These are phyloP conservation scores for Chrosomus eos DNA, from an alignment of 2,797 vertebrate species.

Conservation along the genomic window DNA sequence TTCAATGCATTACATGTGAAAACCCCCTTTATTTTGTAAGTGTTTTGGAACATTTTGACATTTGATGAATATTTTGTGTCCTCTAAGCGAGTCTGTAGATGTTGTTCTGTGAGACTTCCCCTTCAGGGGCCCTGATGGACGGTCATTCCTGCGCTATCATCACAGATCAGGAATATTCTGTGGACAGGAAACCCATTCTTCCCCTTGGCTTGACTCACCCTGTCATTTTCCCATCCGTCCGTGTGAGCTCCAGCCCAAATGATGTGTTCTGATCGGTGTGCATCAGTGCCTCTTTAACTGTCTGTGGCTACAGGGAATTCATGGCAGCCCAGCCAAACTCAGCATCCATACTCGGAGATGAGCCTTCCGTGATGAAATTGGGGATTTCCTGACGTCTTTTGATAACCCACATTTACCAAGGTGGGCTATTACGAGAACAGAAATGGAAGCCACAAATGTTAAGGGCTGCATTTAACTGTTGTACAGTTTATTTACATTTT, in stretches of 20 bases:
- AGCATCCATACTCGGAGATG: constrained; percentile 58
- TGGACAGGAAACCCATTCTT: constrained; percentile 58
- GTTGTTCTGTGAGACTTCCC: constrained; percentile 16
- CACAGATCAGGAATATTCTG: constrained; percentile 42
- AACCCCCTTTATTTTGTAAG: not conserved
- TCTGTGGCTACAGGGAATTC: constrained; percentile 60
- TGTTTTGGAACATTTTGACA: not conserved
- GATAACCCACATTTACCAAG: constrained; percentile 53
- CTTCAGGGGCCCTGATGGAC: not conserved
- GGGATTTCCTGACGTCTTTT: constrained; percentile 58
- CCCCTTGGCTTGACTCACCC: constrained; percentile 58
- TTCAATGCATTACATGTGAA: not conserved
- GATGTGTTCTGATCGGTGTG: constrained; percentile 51
- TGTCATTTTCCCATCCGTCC: constrained; percentile 56
- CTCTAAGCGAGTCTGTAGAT: not conserved
- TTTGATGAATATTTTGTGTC: not conserved
- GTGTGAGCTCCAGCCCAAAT: constrained; percentile 54
- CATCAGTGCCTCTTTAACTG: constrained; percentile 56
- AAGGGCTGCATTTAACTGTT: constrained; percentile 26
- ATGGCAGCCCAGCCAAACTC: constrained; percentile 51
- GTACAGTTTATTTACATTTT: not conserved
- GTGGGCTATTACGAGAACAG: constrained; percentile 27
- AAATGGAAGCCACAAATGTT: constrained; percentile 22
- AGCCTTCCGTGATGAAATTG: constrained; percentile 58
- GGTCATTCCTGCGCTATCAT: constrained; percentile 30